These are phyloP conservation scores for Labeo calbasu DNA, from an alignment of 2,797 vertebrate genomes.

Conservation along the genomic window DNA sequence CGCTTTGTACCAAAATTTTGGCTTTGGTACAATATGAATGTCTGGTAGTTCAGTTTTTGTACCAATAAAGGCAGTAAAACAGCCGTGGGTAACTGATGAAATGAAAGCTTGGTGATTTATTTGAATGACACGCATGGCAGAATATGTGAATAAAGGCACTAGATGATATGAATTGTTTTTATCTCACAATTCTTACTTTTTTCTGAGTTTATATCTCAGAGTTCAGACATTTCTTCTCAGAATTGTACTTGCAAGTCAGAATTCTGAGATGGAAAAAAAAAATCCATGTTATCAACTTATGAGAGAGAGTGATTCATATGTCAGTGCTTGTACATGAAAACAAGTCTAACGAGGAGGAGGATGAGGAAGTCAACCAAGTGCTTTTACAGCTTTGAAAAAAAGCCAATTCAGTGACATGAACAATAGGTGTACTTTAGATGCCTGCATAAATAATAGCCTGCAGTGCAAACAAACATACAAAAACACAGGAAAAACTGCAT, in stretches of 20 bases:
- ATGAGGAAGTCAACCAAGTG: conserved; percentile 21
- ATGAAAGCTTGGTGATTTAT: not conserved
- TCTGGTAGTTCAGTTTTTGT: not conserved
- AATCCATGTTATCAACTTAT: not conserved
- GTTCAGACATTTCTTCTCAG: no score
- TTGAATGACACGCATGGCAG: not conserved
- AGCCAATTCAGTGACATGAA: conserved; percentile 10
- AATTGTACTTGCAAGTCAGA: not conserved
- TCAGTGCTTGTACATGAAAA: conserved; percentile 2
- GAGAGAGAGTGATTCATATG: conserved; percentile 24
- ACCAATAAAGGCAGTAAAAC: not conserved
- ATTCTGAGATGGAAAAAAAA: not conserved
- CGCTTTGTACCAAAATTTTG: not conserved
- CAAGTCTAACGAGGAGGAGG: conserved; percentile 2
- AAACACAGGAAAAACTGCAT: not conserved
- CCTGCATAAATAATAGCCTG: conserved; percentile 33
- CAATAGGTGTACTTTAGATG: conserved; percentile 32
- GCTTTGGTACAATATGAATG: not conserved
- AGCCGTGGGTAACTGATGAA: not conserved
- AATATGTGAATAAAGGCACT: not conserved
- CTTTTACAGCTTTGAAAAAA: conserved; percentile 25
- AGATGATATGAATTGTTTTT: not conserved
- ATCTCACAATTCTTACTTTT: not conserved
- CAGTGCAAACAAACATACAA: conserved; percentile 27
- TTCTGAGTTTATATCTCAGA: not conserved